These are phyloP conservation scores for Nannobrachium achirus DNA, from an alignment of 2,113 vertebrate species.

Conservation along the genomic window DNA sequence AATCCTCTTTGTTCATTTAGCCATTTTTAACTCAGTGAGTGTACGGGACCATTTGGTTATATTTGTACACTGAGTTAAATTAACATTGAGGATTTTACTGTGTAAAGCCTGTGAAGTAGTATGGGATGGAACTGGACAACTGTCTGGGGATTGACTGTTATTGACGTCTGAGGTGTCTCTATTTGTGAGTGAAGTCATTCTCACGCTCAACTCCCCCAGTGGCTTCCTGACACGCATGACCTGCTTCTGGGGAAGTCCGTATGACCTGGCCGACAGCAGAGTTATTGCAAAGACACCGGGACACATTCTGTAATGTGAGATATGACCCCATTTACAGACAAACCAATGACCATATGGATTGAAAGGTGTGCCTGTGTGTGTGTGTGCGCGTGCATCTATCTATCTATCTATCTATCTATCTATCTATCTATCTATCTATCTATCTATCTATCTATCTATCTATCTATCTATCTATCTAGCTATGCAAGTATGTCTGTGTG, in stretches of 20 bases:
- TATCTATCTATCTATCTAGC: no score
- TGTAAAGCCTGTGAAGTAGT: constrained; percentile 36
- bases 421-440: no score
- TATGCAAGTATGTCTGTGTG: no score
- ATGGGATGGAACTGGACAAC: constrained; percentile 22
- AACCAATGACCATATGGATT: no score
- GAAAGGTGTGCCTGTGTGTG: not conserved
- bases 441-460: no score
- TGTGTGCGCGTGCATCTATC: not conserved
- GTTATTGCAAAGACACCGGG: not conserved
- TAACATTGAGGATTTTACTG: not conserved
- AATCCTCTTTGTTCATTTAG: no score
- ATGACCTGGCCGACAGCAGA: constrained; percentile 34
- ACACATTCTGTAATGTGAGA: not conserved
- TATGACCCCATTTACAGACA: no score
- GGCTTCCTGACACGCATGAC: not conserved
- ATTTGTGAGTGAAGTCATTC: constrained; percentile 56
- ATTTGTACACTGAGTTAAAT: no score
- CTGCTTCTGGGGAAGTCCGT: constrained; percentile 26
- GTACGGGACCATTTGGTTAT: no score
- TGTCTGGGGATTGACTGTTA: constrained; percentile 43
- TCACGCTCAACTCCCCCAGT: not conserved
- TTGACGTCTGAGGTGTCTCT: constrained; percentile 32
- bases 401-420: no score
- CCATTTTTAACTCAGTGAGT: no score